phyloP scores from a whole-genome alignment of 2,113 vertebrate species.

The Zosterops borbonicus region DNA sequence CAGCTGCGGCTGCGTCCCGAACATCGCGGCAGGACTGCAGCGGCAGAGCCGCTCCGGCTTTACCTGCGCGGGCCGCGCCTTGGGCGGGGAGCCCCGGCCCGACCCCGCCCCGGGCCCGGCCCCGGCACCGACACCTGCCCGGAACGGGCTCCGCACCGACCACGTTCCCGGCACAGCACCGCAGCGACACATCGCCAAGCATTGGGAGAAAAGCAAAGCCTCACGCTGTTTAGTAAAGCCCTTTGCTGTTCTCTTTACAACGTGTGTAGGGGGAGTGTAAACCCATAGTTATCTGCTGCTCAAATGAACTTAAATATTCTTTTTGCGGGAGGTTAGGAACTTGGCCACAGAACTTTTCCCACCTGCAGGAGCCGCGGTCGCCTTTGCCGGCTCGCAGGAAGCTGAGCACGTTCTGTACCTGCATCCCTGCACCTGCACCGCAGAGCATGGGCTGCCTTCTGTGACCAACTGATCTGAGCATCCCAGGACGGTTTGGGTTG shows the following conservation, averaged over 20 bases:
- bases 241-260: accelerated
- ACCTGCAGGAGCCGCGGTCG: accelerated
- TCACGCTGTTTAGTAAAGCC: background rate
- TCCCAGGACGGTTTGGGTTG: accelerated
- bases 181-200: accelerated
- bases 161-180: accelerated
- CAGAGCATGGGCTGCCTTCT: background rate
- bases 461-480: accelerated
- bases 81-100: background rate
- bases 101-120: background rate
- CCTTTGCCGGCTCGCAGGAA: background rate
- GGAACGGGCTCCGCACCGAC: accelerated
- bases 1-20: slow-evolving; percentile 42
- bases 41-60: background rate
- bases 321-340: background rate
- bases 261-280: background rate
- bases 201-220: accelerated
- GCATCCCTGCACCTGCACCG: accelerated
- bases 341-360: background rate
- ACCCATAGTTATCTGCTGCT: accelerated
- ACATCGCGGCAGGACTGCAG: slow-evolving; percentile 11
- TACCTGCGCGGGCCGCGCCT: slow-evolving; percentile 11
- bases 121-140: accelerated
- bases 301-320: background rate
- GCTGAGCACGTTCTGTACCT: accelerated